Base-by-base conservation (phyloP, 2,888 invertebrate genomes). In the Isotomurus palustris region DNA sequence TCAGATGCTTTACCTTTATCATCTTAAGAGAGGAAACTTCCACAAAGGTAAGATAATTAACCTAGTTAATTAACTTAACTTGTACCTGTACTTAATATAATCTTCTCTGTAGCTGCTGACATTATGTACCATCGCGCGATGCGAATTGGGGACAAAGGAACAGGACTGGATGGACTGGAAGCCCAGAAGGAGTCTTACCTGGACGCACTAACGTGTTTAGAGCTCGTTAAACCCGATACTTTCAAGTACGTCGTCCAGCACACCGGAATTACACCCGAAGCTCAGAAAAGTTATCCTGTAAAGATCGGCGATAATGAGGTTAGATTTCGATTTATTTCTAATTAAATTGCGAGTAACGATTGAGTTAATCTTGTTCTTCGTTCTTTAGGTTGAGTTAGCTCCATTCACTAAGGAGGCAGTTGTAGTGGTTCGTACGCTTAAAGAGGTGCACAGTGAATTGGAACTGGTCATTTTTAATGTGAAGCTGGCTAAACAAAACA, bases 1-100 rank as follows among this genome's bases (percentile, higher is more conserved):
- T 38, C 70, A 68, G 45, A 67, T 70, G 36, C 41, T 70, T 8
- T 70, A 66, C 48, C 56, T 66, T n/a, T 70, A 68, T 40, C 65
- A 70, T 48, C 48, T 68, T 21, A 57, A 36, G 12, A 53, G 56
- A n/a, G 60, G 62, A 24, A 66, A 70, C 44, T 70, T 61, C 36
- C 64, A 65, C 36, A 67, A 70, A 59, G 69, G 65, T 56, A 45
- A 24, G 38, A 35, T 17, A 38, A 38, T 38, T 5, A 17, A 14
- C 5, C 38, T 14, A 32, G 14, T 32, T 32, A 10, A 10, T 32
- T 32, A 32, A 32, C 8, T 32, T 32, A 32, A 10, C 14, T 32
- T 10, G 32, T 32, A 28, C 24, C 5, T 12, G 8, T 10, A 47
- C 14, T 27, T 5, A 48, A 48, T 29, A 8, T 48, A n/a, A n/a